Evolutionary conservation across 2,797 vertebrate genomes (phyloP).

Genomic region (Gadopsis bispinosus): DNA sequence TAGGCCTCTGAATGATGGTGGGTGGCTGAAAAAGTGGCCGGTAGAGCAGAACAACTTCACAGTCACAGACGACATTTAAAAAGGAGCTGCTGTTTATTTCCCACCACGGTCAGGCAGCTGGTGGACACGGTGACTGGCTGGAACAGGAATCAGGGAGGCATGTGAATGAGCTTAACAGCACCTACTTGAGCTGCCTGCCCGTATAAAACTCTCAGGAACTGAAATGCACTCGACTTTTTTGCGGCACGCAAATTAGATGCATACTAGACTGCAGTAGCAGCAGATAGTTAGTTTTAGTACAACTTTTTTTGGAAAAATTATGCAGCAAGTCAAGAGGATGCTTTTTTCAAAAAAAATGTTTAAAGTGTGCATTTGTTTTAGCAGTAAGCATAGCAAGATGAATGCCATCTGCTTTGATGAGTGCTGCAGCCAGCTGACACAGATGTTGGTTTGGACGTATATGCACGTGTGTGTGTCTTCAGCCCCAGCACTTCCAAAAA

Average conservation of each 20-base stretch:
- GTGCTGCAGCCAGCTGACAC: constrained; percentile 22
- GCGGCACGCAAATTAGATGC: constrained; percentile 56
- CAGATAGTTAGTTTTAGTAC: not conserved
- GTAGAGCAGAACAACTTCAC: constrained; percentile 21
- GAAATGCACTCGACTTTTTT: constrained; percentile 46
- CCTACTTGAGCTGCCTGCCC: constrained; percentile 73
- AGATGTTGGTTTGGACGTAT: constrained; percentile 38
- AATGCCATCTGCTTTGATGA: constrained; percentile 53
- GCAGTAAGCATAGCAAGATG: constrained; percentile 18
- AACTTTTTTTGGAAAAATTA: not conserved
- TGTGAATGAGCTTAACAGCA: constrained; percentile 83
- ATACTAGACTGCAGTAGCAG: constrained; percentile 16
- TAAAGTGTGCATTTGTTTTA: not conserved
- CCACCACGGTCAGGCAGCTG: constrained; percentile 64
- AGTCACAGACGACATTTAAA: constrained; percentile 39
- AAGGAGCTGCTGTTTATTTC: constrained; percentile 65
- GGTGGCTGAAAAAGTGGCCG: constrained; percentile 41
- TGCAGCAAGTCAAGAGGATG: not conserved
- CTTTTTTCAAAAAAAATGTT: not conserved
- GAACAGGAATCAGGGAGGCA: constrained; percentile 73
- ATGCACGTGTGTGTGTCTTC: constrained; percentile 12
- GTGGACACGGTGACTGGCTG: constrained; percentile 68
- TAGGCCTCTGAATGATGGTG: constrained; percentile 32
- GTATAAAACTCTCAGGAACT: constrained; percentile 67
- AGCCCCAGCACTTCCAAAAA: constrained; percentile 13